These are phyloP conservation scores for Tenthredo mesomela DNA, from an alignment of 2,888 invertebrate genomes.

Conservation along the genomic window DNA sequence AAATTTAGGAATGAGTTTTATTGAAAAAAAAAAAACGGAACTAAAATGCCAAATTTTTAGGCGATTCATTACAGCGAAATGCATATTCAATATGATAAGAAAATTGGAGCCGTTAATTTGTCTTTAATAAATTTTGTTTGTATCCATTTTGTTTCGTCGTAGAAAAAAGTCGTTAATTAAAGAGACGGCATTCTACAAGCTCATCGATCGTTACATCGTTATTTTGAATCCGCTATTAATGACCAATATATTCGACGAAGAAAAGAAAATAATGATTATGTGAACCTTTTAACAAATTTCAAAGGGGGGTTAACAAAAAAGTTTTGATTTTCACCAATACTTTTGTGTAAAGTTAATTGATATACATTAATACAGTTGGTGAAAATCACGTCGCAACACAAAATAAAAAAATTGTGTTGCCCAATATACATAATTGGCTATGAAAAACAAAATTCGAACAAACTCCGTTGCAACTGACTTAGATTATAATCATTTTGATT, in stretches of 20 bases:
- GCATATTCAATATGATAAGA: background rate
- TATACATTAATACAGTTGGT: background rate
- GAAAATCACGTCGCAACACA: background rate
- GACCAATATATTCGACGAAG: background rate
- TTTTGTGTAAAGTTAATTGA: too few species aligned
- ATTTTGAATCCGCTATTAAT: slow-evolving; percentile 5
- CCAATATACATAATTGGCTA: background rate
- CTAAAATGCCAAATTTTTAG: background rate
- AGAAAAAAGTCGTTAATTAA: slow-evolving; percentile 12
- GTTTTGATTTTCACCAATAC: background rate
- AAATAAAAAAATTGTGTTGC: background rate
- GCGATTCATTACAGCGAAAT: background rate
- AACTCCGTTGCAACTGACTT: background rate
- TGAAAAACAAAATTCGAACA: background rate
- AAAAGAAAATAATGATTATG: background rate
- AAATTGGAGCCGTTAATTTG: background rate
- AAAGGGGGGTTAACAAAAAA: background rate
- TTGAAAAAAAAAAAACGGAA: too few species aligned
- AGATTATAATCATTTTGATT: background rate
- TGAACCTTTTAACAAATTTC: too few species aligned
- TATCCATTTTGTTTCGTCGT: background rate
- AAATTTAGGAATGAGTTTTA: background rate
- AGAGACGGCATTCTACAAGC: background rate
- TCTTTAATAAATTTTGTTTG: background rate
- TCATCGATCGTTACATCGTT: slow-evolving; percentile 3